Conservation (phyloP, 2,888 invertebrate genomes). For the Acrobasis consociella region DNA sequence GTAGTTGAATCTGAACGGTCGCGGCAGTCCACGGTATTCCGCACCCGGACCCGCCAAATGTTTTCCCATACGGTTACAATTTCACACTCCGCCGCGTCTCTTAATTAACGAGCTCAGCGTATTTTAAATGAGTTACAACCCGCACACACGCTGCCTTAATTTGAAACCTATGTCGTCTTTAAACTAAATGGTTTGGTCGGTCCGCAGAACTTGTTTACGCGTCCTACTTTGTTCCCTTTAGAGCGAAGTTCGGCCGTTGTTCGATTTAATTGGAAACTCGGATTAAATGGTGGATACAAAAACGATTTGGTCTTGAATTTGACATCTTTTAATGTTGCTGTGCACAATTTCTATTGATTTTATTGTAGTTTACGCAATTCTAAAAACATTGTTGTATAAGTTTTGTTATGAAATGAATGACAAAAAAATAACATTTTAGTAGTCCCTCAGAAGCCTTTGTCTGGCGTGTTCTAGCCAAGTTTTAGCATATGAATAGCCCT, state of each 20-base stretch:
- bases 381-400: too few relatives aligned
- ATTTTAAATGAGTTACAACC: constrained; percentile 62
- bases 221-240: constrained; percentile 55
- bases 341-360: neutral
- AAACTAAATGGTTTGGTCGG: constrained; percentile 43
- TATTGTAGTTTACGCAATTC: neutral
- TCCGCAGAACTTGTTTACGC: constrained; percentile 43
- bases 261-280: constrained; percentile 36
- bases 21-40: constrained; percentile 32
- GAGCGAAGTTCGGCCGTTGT: constrained; percentile 15
- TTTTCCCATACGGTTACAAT: constrained; percentile 65
- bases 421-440: neutral
- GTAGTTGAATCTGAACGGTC: neutral
- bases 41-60: constrained; percentile 55
- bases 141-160: constrained; percentile 45
- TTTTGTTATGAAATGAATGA: too few relatives aligned
- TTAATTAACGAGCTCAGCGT: constrained; percentile 72
- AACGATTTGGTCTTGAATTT: constrained; percentile 28
- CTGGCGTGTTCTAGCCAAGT: neutral
- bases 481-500: neutral
- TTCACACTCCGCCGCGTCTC: constrained; percentile 65
- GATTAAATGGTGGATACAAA: constrained; percentile 33
- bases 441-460: neutral
- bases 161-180: constrained; percentile 24
- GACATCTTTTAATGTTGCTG: constrained; percentile 9